These are phyloP conservation scores for Limnephilus rhombicus DNA, from an alignment of 2,888 invertebrate genomes.

Conservation along the genomic window DNA sequence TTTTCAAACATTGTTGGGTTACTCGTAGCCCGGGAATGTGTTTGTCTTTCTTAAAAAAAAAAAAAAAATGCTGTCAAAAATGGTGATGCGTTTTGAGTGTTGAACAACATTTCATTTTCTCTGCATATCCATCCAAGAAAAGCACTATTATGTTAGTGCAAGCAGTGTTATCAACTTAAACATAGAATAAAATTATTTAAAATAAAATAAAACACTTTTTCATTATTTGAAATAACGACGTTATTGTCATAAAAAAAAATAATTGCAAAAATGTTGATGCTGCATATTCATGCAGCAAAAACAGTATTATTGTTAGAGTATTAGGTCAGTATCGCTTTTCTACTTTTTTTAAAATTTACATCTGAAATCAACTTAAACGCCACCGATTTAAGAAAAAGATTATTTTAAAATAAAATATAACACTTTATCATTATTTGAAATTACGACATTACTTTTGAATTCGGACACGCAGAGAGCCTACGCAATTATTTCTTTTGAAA, in stretches of 20 bases:
- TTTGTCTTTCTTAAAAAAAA: too few relatives aligned
- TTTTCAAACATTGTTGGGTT: too few relatives aligned
- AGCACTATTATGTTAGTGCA: too few relatives aligned
- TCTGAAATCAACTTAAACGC: not conserved
- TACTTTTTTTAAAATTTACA: not conserved
- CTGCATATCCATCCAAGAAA: too few relatives aligned
- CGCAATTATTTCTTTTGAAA: conserved; percentile 37
- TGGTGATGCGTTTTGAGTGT: too few relatives aligned
- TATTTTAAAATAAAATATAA: not conserved
- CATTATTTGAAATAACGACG: not conserved
- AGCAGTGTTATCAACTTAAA: not conserved
- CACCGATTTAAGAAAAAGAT: not conserved
- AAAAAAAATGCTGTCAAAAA: too few relatives aligned
- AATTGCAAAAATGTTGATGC: too few relatives aligned
- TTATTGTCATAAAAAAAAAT: not conserved
- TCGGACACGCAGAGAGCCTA: not conserved
- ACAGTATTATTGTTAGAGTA: too few relatives aligned
- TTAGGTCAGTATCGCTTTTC: not conserved
- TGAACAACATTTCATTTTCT: too few relatives aligned
- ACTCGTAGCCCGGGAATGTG: too few relatives aligned
- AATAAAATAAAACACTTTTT: not conserved
- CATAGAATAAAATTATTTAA: not conserved
- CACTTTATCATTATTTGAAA: not conserved
- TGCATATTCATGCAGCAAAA: too few relatives aligned
- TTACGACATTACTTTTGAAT: not conserved